Evolutionary conservation across 2,797 vertebrate genomes (phyloP).

Genomic region (Siniperca scherzeri): DNA sequence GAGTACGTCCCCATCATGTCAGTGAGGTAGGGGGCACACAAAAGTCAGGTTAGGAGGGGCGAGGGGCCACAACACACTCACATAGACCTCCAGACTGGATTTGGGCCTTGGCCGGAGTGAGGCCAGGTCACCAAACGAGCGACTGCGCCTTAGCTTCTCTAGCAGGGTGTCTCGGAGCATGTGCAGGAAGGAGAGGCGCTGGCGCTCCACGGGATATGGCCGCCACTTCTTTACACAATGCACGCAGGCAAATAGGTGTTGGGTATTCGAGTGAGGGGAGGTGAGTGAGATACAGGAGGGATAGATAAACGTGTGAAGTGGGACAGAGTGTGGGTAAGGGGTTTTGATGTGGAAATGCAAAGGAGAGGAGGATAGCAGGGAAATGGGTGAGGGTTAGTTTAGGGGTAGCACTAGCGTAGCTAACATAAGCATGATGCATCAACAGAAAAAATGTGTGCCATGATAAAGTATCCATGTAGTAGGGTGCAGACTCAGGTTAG

Average conservation of each 20-base stretch:
- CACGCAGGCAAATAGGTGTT: constrained; percentile 58
- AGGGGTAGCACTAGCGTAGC: constrained; percentile 35
- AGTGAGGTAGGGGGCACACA: constrained; percentile 48
- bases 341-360: constrained; percentile 60
- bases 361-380: constrained; percentile 62
- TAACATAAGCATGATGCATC: constrained; percentile 40
- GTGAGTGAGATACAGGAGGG: constrained; percentile 57
- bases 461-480: not conserved
- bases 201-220: constrained; percentile 89
- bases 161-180: constrained; percentile 94
- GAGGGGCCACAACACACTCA: constrained; percentile 88
- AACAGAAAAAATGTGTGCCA: constrained; percentile 23
- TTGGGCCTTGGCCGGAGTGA: constrained; percentile 93
- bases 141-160: constrained; percentile 95
- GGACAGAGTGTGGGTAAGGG: constrained; percentile 60
- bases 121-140: constrained; percentile 96
- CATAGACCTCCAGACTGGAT: constrained; percentile 95
- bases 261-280: constrained; percentile 53
- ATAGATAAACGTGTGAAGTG: constrained; percentile 45
- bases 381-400: constrained; percentile 73
- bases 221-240: constrained; percentile 91
- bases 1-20: constrained; percentile 31
- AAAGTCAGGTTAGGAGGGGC: constrained; percentile 43
- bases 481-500: constrained; percentile 29
- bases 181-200: constrained; percentile 92